Conservation (phyloP, 2,113 vertebrate genomes). For the Phyllostomus discolor region DNA sequence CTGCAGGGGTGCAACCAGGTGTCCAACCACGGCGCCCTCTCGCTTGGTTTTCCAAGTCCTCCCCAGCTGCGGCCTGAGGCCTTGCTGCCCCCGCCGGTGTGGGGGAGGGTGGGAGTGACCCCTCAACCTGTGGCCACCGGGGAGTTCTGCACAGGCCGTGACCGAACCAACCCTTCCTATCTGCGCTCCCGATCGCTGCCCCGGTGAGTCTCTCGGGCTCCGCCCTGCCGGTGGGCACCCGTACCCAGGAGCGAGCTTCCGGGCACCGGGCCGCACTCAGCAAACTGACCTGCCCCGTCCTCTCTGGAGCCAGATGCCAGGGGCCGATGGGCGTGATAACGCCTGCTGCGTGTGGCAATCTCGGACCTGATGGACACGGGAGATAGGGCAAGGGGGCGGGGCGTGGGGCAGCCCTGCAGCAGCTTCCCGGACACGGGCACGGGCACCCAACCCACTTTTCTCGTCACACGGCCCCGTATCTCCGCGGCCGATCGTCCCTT, state of each 20-base stretch:
- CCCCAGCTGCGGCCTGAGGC: constrained; percentile 71
- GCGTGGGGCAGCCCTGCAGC: constrained; percentile 56
- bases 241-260: constrained; percentile 40
- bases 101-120: constrained; percentile 71
- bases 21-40: background rate
- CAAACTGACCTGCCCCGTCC: constrained; percentile 54
- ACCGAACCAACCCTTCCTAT: constrained; percentile 73
- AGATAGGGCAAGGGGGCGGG: constrained; percentile 41
- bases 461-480: constrained; percentile 74
- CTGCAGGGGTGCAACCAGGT: rapidly evolving
- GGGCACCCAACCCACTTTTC: constrained; percentile 68
- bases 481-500: constrained; percentile 60
- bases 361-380: constrained; percentile 69
- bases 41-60: constrained; percentile 42
- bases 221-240: background rate
- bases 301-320: constrained; percentile 68
- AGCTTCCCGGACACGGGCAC: constrained; percentile 29
- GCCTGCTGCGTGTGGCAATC: constrained; percentile 62
- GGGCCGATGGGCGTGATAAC: constrained; percentile 71
- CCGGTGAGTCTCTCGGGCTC: background rate
- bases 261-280: constrained; percentile 39
- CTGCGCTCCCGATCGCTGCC: constrained; percentile 36
- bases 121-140: constrained; percentile 73
- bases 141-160: constrained; percentile 74
- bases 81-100: constrained; percentile 18